A percentile compares a stretch with the other conserved stretches of the same genome.
Evolutionary conservation across 1,140 invertebrate species (phyloP).

Genomic region (Schlechtendalia chinensis): DNA sequence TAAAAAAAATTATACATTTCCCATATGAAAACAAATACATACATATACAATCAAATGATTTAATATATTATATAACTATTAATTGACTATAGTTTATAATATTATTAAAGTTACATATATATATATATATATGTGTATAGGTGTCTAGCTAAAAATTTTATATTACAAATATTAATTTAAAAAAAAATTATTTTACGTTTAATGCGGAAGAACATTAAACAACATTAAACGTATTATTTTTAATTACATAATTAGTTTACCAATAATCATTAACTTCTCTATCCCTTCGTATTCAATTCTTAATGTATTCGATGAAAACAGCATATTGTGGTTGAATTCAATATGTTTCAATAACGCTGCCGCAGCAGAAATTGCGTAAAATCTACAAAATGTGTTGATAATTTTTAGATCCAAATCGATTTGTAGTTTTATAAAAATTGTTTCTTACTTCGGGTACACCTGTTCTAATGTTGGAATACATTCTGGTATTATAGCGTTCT

Average conservation of each 20-base stretch:
- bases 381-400: not conserved
- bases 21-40: too few species aligned
- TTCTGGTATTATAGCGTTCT: constrained; percentile 26
- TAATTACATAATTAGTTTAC: constrained; percentile 59
- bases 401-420: not conserved
- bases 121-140: too few species aligned
- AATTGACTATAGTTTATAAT: too few species aligned
- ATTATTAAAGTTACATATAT: too few species aligned
- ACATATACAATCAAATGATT: too few species aligned
- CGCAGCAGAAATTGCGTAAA: constrained; percentile 24
- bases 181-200: too few species aligned
- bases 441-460: constrained; percentile 15
- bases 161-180: too few species aligned
- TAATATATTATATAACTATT: too few species aligned
- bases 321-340: constrained; percentile 59
- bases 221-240: too few species aligned
- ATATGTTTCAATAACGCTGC: constrained; percentile 45
- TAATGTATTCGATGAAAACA: constrained; percentile 74
- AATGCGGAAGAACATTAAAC: too few species aligned
- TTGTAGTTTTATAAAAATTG: not conserved
- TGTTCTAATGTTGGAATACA: constrained; percentile 14
- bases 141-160: too few species aligned
- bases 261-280: constrained; percentile 77
- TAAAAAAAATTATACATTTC: too few species aligned
- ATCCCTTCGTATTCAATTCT: constrained; percentile 79